Conservation (phyloP, 2,113 vertebrate genomes). For the Syngnathus typhle region DNA sequence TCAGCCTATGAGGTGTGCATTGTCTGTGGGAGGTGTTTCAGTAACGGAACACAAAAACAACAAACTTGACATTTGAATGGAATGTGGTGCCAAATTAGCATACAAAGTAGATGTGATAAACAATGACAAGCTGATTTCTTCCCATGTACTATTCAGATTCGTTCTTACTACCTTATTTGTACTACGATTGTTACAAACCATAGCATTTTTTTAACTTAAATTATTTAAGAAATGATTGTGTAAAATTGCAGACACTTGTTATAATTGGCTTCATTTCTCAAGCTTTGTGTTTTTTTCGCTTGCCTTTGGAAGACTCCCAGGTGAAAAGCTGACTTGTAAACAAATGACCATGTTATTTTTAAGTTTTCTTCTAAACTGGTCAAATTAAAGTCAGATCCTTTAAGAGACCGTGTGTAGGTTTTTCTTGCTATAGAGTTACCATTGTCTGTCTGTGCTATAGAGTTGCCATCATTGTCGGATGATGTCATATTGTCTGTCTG, state of each 20-base stretch:
- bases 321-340: background rate
- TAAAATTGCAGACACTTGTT: background rate
- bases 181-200: background rate
- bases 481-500: too few species aligned
- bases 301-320: background rate
- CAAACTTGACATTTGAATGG: conserved; percentile 13
- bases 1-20: conserved; percentile 51
- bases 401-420: too few species aligned
- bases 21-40: conserved; percentile 56
- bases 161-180: background rate
- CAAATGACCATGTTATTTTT: background rate
- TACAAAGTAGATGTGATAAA: conserved; percentile 12
- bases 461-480: too few species aligned
- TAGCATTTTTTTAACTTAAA: background rate
- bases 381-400: background rate
- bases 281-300: background rate
- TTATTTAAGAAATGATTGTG: background rate
- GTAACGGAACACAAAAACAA: conserved; percentile 42
- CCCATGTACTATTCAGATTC: background rate
- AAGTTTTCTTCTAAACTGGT: background rate
- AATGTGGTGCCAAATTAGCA: conserved; percentile 1
- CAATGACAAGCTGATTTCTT: background rate
- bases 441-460: too few species aligned
- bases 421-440: too few species aligned
- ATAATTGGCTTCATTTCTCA: background rate